Evolutionary conservation across 2,113 vertebrate genomes (phyloP).

Genomic region (Acrocephalus arundinaceus): DNA sequence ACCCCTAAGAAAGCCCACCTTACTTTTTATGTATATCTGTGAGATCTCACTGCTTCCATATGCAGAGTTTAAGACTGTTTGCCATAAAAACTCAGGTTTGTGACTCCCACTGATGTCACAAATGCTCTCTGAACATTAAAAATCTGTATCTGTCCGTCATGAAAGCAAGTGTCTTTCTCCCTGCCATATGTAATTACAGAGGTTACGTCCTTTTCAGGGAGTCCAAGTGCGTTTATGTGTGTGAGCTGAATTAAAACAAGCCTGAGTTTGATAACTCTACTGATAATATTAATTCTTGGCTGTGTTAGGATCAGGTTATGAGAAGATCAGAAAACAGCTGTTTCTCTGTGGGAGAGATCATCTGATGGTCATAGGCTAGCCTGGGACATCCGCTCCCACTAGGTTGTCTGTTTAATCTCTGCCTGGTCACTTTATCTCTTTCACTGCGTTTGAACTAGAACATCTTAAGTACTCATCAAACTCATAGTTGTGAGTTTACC

Average conservation of each 20-base stretch:
- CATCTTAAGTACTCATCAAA: background rate
- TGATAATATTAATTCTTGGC: slow-evolving; percentile 8
- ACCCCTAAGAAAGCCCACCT: background rate
- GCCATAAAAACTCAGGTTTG: background rate
- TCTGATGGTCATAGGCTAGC: background rate
- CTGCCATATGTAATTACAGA: background rate
- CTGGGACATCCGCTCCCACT: background rate
- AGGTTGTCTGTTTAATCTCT: background rate
- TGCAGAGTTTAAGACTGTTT: background rate
- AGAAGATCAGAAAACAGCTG: slow-evolving; percentile 18
- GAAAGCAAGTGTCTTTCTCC: background rate
- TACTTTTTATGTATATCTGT: background rate
- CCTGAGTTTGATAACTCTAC: background rate
- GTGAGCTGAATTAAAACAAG: background rate
- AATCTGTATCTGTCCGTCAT: background rate
- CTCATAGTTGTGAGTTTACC: background rate
- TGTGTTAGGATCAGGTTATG: background rate
- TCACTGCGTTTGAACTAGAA: background rate
- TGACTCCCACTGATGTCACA: background rate
- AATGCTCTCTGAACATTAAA: background rate
- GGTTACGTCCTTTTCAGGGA: background rate
- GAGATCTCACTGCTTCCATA: background rate
- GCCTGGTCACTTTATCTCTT: background rate
- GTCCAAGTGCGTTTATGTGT: background rate
- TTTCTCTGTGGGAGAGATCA: background rate